Evolutionary conservation across 2,888 invertebrate genomes (phyloP).

Genomic region (Eutolmus rufibarbis): DNA sequence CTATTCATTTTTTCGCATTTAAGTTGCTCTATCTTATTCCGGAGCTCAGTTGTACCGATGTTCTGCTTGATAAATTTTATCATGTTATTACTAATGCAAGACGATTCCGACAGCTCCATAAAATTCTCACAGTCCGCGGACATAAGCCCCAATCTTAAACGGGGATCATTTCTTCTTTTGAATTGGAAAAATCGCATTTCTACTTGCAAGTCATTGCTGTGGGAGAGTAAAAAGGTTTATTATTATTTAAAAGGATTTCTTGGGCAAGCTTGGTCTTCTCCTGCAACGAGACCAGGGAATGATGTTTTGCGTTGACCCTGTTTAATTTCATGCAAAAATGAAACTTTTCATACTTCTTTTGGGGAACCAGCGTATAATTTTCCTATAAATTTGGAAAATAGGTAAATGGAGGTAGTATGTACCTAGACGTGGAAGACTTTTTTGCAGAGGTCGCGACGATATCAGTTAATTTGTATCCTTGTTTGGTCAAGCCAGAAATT

Average conservation of each 20-base stretch:
- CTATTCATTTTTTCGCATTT: conserved; percentile 47
- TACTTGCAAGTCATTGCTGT: background rate
- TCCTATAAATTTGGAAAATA: too few relatives aligned
- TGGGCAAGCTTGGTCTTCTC: background rate
- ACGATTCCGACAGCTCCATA: conserved; percentile 62
- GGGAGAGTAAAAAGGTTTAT: background rate
- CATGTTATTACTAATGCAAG: conserved; percentile 59
- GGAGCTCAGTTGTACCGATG: conserved; percentile 52
- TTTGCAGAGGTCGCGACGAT: background rate
- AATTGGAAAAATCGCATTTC: conserved; percentile 78
- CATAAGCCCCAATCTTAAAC: conserved; percentile 73
- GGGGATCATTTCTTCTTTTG: conserved; percentile 66
- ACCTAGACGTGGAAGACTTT: background rate
- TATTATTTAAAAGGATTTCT: background rate
- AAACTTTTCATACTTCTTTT: too few relatives aligned
- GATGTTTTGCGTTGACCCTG: too few relatives aligned
- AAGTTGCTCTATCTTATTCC: conserved; percentile 53
- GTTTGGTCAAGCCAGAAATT: background rate
- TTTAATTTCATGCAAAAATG: too few relatives aligned
- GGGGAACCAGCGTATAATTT: too few relatives aligned
- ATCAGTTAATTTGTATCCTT: background rate
- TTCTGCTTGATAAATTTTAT: conserved; percentile 63
- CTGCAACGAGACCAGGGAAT: too few relatives aligned
- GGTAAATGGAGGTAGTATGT: background rate
- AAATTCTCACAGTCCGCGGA: conserved; percentile 72